phyloP scores from a whole-genome alignment of 2,113 vertebrate species.

The Hassar affinis region DNA sequence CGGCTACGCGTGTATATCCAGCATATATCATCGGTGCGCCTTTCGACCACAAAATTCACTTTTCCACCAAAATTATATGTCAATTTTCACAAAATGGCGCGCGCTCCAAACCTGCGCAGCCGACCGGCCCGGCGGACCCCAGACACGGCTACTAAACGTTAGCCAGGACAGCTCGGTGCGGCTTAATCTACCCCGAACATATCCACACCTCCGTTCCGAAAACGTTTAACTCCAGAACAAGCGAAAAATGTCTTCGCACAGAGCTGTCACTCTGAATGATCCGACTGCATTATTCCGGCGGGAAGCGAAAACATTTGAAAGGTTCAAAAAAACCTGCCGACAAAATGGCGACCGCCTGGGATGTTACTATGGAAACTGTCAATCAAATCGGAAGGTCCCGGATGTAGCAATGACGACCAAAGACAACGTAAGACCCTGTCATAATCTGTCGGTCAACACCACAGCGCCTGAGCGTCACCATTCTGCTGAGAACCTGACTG shows the following conservation, averaged over 20 bases:
- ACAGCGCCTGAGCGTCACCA: not conserved
- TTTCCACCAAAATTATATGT: constrained; percentile 76
- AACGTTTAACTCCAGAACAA: constrained; percentile 64
- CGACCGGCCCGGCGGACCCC: constrained; percentile 82
- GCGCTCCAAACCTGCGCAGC: constrained; percentile 95
- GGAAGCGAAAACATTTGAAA: constrained; percentile 87
- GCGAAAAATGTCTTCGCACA: constrained; percentile 63
- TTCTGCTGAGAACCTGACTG: too few species aligned
- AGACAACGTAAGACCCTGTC: constrained; percentile 49
- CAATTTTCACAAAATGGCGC: constrained; percentile 98
- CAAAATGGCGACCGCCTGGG: constrained; percentile 96
- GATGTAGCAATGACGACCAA: constrained; percentile 83
- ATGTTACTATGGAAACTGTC: constrained; percentile 93
- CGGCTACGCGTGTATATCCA: constrained; percentile 24
- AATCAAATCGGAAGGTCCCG: constrained; percentile 82
- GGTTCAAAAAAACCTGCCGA: constrained; percentile 81
- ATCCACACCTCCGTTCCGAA: constrained; percentile 63
- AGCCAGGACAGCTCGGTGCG: constrained; percentile 64
- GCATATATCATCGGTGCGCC: constrained; percentile 51
- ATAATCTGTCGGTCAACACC: constrained; percentile 46
- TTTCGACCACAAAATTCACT: constrained; percentile 63
- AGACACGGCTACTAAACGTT: constrained; percentile 71
- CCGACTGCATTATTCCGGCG: constrained; percentile 83
- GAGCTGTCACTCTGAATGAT: constrained; percentile 68
- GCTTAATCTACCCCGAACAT: constrained; percentile 63